Evolutionary conservation across 1,140 invertebrate species (phyloP).

Genomic region (Aphelinus certus): DNA sequence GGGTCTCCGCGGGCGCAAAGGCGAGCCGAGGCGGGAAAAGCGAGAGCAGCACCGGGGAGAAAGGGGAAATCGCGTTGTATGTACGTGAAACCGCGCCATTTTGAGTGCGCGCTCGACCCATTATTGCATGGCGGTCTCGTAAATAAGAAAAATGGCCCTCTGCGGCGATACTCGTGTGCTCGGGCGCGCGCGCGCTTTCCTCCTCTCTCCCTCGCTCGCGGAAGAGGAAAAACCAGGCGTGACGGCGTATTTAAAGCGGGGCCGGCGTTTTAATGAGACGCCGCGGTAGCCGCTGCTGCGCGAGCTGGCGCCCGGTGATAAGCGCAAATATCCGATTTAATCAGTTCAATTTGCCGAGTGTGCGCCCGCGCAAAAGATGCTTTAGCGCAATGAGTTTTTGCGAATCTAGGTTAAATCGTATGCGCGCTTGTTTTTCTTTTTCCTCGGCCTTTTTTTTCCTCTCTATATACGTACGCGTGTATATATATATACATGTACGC

Average conservation of each 20-base stretch:
- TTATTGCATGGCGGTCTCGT: slow-evolving; percentile 28
- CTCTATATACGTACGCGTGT: not conserved
- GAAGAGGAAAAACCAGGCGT: not conserved
- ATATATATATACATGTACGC: not conserved
- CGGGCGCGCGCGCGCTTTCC: not conserved
- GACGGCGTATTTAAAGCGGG: slow-evolving; percentile 9
- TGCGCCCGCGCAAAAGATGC: not conserved
- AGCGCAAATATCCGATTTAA: slow-evolving; percentile 32
- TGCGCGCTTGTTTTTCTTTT: not conserved
- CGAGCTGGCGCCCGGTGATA: slow-evolving; percentile 24
- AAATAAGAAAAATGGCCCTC: slow-evolving; percentile 30
- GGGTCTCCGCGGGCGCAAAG: not conserved
- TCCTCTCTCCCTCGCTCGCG: not conserved
- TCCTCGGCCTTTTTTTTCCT: not conserved
- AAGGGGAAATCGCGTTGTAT: not conserved
- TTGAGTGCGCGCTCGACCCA: slow-evolving; percentile 9
- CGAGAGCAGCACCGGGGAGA: not conserved
- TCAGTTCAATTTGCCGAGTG: slow-evolving; percentile 43
- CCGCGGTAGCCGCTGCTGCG: slow-evolving; percentile 4
- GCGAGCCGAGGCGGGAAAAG: not conserved
- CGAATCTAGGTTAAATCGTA: slow-evolving; percentile 26
- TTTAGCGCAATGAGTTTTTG: not conserved
- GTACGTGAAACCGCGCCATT: not conserved
- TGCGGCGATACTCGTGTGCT: not conserved
- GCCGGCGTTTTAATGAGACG: slow-evolving; percentile 13